These are phyloP conservation scores for Thalassarche chlororhynchos DNA, from an alignment of 2,113 vertebrate genomes.

Conservation along the genomic window DNA sequence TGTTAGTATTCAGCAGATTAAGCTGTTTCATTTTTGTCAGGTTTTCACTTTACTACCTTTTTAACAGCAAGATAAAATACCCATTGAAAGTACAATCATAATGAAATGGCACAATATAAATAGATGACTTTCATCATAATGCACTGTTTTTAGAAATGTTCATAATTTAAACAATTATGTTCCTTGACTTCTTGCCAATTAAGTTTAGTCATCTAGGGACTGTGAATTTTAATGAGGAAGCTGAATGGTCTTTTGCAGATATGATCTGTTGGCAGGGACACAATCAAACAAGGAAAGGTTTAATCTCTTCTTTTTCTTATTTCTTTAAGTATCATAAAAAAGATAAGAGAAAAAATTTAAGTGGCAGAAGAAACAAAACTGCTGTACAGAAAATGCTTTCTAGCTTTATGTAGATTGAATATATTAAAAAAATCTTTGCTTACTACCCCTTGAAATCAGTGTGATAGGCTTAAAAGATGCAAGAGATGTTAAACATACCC, in stretches of 20 bases:
- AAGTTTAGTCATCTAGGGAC: slow-evolving; percentile 61
- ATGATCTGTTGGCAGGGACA: slow-evolving; percentile 59
- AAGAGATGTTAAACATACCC: neutral
- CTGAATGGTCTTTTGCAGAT: slow-evolving; percentile 70
- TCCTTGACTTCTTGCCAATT: slow-evolving; percentile 70
- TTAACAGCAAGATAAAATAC: neutral
- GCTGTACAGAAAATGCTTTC: neutral
- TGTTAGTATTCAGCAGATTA: neutral
- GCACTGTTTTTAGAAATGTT: slow-evolving; percentile 65
- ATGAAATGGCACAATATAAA: slow-evolving; percentile 57
- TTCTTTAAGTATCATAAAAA: slow-evolving; percentile 43
- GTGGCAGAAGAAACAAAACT: neutral
- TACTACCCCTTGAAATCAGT: neutral
- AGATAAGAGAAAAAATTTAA: slow-evolving; percentile 16
- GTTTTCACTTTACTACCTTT: slow-evolving; percentile 35
- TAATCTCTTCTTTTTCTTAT: slow-evolving; percentile 41
- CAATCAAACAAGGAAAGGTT: slow-evolving; percentile 59
- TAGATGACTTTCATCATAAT: slow-evolving; percentile 62
- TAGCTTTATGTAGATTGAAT: neutral
- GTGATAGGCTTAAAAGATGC: neutral
- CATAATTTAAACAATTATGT: slow-evolving; percentile 73
- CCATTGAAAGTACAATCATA: slow-evolving; percentile 41
- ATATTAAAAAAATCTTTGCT: neutral
- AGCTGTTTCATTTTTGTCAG: slow-evolving; percentile 20
- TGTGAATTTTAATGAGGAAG: slow-evolving; percentile 72